Evolutionary conservation across 2,888 invertebrate species (phyloP), one percentile per base, ranked within the genome.

Genomic region (Eulithis testata): DNA sequence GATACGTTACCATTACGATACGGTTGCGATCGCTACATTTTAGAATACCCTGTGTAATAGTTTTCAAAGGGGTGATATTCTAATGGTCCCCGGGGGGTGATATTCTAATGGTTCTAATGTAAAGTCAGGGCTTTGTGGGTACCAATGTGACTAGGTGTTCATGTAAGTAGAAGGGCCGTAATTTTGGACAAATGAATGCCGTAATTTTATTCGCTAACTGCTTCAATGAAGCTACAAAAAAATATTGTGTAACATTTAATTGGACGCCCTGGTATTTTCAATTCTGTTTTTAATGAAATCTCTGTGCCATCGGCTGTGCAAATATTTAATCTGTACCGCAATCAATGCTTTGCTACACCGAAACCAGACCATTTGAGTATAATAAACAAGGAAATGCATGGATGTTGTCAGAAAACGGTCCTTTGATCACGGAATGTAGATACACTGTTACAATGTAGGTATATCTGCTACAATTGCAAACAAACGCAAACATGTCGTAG

Each of bases 251-350:
- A 36, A 11, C 12, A 55, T 56, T 50, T 49, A 47, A 55, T 62
- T 55, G 61, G 21, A 47, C 49, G 54, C 54, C 43, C 54, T 51
- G 58, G 58, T 45, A 58, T 61, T 59, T 62, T 47, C 45, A 58
- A 49, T 61, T 27, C n/a, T 44, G 49, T 63, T 47, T 14, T 50
- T 65, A 61, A 61, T 65, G 54, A 51, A 66, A 62, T 62, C 49
- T 31, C 44, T 49, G 54, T 40, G 59, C 50, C 58, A 55, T 51
- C 50, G 54, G 45, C 37, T 55, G 51, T 47, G 31, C 51, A 59
- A 59, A 66, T 62, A 62, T 62, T 57, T 63, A 12, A 37, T 21
- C 45, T 40, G 56, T 36, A 43, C 50, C 62, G 45, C 56, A 56
- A 62, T 59, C 51, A 51, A 59, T 59, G 27, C 51, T 59, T 31